A percentile compares a stretch with the other conserved stretches of the same genome.
These are phyloP conservation scores for Charadrius vociferus DNA, from an alignment of 2,113 vertebrate species.

Conservation along the genomic window DNA sequence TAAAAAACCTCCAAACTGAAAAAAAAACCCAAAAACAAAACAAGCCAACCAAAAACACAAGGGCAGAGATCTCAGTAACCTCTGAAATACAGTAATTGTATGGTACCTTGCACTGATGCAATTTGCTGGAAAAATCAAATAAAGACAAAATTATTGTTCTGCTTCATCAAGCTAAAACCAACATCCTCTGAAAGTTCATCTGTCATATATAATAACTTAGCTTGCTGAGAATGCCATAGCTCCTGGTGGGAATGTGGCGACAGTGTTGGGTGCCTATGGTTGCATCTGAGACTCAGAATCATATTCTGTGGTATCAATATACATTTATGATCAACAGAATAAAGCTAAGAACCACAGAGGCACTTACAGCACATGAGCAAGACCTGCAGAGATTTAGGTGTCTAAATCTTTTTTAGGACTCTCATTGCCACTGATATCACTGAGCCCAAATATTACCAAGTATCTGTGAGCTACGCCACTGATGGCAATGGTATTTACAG, in stretches of 20 bases:
- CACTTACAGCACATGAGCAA: not conserved
- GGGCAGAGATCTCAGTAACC: not conserved
- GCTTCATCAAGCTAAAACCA: constrained; percentile 42
- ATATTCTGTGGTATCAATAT: not conserved
- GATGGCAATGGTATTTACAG: not conserved
- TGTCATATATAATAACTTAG: constrained; percentile 17
- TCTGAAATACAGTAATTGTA: not conserved
- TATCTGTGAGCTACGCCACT: not conserved
- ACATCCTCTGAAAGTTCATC: constrained; percentile 32
- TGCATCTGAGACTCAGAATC: not conserved
- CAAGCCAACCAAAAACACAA: not conserved
- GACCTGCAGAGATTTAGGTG: not conserved
- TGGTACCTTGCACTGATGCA: not conserved
- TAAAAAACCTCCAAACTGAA: not conserved
- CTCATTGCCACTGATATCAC: not conserved
- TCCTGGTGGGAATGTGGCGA: not conserved
- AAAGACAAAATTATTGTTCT: constrained; percentile 22
- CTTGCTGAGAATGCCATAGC: not conserved
- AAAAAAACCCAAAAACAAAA: no score
- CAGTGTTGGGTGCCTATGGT: not conserved
- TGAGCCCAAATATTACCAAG: not conserved
- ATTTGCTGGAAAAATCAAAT: constrained; percentile 48
- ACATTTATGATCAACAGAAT: not conserved
- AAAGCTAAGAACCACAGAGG: not conserved
- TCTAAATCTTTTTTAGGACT: not conserved